Percentiles rank a stretch among this genome's conserved stretches.
These are phyloP conservation scores for Hyperoplus lanceolatus DNA, from an alignment of 2,797 vertebrate genomes.

Conservation along the genomic window DNA sequence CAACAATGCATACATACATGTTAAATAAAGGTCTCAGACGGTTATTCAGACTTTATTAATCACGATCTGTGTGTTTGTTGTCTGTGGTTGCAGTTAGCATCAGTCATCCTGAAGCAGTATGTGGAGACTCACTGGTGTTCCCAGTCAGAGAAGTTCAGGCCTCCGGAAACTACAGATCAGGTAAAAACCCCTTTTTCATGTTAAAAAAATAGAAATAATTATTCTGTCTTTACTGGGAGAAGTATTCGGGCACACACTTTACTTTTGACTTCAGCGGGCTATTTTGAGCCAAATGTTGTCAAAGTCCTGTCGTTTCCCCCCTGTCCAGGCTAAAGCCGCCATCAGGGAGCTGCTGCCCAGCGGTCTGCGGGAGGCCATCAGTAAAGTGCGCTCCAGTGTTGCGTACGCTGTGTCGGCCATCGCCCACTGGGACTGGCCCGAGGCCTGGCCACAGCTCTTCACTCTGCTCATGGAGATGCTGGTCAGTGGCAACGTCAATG, in stretches of 20 bases:
- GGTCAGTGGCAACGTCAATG: conserved; percentile 95
- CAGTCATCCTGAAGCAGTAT: conserved; percentile 98
- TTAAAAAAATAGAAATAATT: not conserved
- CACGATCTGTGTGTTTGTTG: not conserved
- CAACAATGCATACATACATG: too few relatives aligned
- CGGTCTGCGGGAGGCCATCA: conserved; percentile 95
- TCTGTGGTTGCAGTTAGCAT: conserved; percentile 89
- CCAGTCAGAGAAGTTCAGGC: conserved; percentile 96
- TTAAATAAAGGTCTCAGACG: not conserved
- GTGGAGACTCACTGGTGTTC: conserved; percentile 99
- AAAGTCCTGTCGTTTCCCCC: not conserved
- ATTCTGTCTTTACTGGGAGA: not conserved
- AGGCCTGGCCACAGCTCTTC: conserved; percentile 98
- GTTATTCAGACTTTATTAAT: not conserved
- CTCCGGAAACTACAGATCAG: conserved; percentile 97
- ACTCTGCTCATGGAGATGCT: conserved; percentile 98
- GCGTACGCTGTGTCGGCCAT: conserved; percentile 98
- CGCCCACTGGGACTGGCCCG: conserved; percentile 99
- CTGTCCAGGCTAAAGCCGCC: conserved; percentile 92
- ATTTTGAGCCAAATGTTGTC: not conserved
- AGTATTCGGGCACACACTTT: not conserved
- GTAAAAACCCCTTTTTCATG: conserved; percentile 68
- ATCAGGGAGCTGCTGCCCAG: conserved; percentile 94
- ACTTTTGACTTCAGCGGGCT: not conserved
- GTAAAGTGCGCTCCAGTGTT: conserved; percentile 98